Percentiles rank a stretch among this genome's conserved stretches.
Conservation (phyloP, 1,140 invertebrate species). For the Bombus fervidus region DNA sequence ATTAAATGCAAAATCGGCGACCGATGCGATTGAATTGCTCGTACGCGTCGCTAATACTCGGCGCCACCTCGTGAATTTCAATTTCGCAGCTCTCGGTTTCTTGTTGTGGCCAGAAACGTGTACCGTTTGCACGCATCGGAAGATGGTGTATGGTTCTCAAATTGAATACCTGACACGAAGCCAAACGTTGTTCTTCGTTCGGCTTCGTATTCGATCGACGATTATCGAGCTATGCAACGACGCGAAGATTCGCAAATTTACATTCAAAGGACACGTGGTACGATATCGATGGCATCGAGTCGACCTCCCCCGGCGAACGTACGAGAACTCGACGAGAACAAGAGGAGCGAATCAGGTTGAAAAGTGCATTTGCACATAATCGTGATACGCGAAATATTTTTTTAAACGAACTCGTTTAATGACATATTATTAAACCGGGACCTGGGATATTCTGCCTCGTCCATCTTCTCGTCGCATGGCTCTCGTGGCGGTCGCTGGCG, state of each 20-base stretch:
- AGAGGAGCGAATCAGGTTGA: neutral
- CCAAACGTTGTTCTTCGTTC: neutral
- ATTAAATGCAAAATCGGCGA: conserved; percentile 52
- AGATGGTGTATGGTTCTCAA: no score
- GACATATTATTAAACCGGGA: conserved; percentile 56
- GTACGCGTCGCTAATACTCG: conserved; percentile 33
- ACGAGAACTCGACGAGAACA: neutral
- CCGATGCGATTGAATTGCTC: conserved; percentile 53
- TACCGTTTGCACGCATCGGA: neutral
- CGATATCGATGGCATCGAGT: neutral
- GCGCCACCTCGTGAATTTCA: conserved; percentile 25
- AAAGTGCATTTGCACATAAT: conserved; percentile 52
- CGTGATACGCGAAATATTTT: conserved; percentile 23
- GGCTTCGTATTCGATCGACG: neutral
- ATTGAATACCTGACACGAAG: neutral
- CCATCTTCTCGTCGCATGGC: conserved; percentile 52
- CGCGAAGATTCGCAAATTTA: conserved; percentile 7
- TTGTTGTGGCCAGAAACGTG: neutral
- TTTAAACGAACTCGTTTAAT: conserved; percentile 42
- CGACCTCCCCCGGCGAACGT: no score
- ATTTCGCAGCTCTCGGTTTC: neutral
- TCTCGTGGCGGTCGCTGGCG: conserved; percentile 40
- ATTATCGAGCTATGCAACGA: neutral
- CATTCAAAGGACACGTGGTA: conserved; percentile 9
- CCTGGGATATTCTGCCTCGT: conserved; percentile 43